These are phyloP conservation scores for Protula sp. DNA, from an alignment of 2,888 invertebrate genomes.

Conservation along the genomic window DNA sequence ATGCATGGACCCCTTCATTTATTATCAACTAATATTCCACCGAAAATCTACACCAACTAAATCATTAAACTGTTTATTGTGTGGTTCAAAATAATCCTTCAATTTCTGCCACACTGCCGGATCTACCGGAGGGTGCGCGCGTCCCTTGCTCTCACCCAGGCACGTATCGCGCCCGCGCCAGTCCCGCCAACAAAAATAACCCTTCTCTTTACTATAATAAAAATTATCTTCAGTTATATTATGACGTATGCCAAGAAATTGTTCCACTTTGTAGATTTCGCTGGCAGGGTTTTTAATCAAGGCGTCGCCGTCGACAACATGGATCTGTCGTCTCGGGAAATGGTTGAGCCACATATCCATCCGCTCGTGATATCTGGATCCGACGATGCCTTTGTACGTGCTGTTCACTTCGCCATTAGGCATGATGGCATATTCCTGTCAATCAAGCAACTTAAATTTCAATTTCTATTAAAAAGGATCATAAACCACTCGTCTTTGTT, in stretches of 20 bases:
- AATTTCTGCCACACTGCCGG: not conserved
- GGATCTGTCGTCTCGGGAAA: constrained; percentile 83
- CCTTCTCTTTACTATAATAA: constrained; percentile 93
- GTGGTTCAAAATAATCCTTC: not conserved
- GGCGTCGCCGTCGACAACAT: constrained; percentile 71
- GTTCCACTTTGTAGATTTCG: constrained; percentile 39
- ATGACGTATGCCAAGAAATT: constrained; percentile 39
- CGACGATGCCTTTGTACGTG: constrained; percentile 50
- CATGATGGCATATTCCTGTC: too few relatives aligned
- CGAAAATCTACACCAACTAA: too few relatives aligned
- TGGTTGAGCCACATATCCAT: constrained; percentile 72
- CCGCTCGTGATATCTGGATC: constrained; percentile 28
- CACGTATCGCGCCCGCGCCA: not conserved
- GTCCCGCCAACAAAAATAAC: constrained; percentile 73
- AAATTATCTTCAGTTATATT: constrained; percentile 67
- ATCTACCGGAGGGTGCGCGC: not conserved
- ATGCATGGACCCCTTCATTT: too few relatives aligned
- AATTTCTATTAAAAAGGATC: too few relatives aligned
- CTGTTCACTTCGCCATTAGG: constrained; percentile 53
- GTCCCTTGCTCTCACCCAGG: not conserved
- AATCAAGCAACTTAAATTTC: too few relatives aligned
- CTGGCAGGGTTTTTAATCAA: constrained; percentile 38
- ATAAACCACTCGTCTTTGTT: too few relatives aligned
- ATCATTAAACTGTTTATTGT: not conserved
- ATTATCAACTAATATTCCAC: too few relatives aligned